Evolutionary conservation across 2,113 vertebrate species (phyloP).

Genomic region (Numida meleagris): DNA sequence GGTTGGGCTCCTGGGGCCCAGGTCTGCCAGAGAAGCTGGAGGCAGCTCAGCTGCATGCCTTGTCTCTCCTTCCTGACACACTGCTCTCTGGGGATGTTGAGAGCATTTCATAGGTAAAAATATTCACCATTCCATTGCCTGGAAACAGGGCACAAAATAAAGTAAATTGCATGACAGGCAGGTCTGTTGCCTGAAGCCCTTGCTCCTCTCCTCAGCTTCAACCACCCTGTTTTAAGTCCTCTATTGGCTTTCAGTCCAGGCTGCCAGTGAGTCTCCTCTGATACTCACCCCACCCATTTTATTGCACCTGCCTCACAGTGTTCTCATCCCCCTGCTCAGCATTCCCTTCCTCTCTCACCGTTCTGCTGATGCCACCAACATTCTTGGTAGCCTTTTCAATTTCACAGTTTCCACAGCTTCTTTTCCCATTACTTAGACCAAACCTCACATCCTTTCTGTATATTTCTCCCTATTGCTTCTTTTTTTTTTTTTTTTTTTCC

Average conservation of each 20-base stretch:
- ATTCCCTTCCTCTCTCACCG: background rate
- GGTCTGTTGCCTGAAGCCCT: background rate
- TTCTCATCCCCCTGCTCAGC: rapidly evolving
- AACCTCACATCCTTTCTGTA: background rate
- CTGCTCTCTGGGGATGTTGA: background rate
- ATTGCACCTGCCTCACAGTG: background rate
- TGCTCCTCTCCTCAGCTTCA: background rate
- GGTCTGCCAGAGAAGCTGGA: background rate
- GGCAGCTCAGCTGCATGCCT: background rate
- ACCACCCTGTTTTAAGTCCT: background rate
- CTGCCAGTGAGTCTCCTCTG: rapidly evolving
- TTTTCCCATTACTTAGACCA: background rate
- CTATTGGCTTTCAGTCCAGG: background rate
- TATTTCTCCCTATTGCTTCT: background rate
- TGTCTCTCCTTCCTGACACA: rapidly evolving
- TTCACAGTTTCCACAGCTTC: background rate
- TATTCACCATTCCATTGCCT: rapidly evolving
- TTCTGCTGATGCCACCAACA: background rate
- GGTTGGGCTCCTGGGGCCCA: background rate
- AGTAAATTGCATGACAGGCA: background rate
- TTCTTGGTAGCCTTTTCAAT: background rate
- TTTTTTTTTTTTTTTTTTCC: background rate
- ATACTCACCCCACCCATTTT: background rate
- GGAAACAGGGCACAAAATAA: background rate
- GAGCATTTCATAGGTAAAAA: background rate